Evolutionary conservation across 2,797 vertebrate species (phyloP).

Genomic region (Buphagus erythrorhynchus): DNA sequence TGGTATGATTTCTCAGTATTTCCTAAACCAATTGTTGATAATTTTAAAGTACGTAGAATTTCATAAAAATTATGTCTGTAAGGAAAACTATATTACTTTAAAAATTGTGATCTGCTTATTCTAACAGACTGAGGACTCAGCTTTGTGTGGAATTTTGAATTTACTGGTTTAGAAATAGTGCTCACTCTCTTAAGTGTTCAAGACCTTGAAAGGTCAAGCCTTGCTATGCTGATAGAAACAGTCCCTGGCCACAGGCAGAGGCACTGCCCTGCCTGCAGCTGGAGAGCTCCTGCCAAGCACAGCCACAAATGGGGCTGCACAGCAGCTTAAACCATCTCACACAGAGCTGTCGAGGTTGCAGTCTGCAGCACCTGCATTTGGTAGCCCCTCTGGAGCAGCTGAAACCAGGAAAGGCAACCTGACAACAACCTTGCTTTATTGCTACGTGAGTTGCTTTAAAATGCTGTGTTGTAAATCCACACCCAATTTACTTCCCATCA

Average conservation of each 20-base stretch:
- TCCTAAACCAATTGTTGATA: neutral
- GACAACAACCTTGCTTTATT: neutral
- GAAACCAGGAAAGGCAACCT: neutral
- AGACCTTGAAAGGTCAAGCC: neutral
- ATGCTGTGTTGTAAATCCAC: neutral
- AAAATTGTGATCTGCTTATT: neutral
- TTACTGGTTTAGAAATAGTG: neutral
- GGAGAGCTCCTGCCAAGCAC: neutral
- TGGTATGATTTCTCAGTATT: neutral
- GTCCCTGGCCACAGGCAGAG: neutral
- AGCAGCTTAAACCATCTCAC: neutral
- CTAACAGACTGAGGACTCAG: neutral
- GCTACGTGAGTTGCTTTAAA: neutral
- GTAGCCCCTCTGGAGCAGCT: neutral
- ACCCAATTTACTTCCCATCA: neutral
- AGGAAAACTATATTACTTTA: neutral
- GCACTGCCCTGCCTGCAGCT: neutral
- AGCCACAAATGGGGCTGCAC: rapidly evolving
- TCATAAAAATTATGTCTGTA: neutral
- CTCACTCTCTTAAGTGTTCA: neutral
- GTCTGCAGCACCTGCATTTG: neutral
- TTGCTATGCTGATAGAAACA: neutral
- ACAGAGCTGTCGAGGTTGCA: neutral
- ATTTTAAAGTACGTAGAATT: neutral
- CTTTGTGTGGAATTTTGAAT: neutral